A percentile compares a stretch with the other conserved stretches of the same genome.
These are phyloP conservation scores for Idaea straminata DNA, from an alignment of 2,888 invertebrate genomes.

Conservation along the genomic window DNA sequence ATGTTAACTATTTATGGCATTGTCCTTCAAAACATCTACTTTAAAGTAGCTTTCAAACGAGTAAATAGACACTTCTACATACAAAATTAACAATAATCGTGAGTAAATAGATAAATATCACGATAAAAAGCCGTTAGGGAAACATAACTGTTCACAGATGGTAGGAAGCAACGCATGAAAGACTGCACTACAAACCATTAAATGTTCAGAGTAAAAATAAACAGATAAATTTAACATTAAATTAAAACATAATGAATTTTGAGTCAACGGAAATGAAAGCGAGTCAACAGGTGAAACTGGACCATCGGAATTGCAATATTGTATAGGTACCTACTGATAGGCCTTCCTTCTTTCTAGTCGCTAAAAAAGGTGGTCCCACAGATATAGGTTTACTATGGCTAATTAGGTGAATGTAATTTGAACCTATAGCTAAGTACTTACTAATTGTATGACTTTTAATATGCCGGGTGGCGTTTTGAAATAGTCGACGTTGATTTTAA, in stretches of 20 bases:
- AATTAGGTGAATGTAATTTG: slow-evolving; percentile 4
- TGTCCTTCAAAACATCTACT: neutral
- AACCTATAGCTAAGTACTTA: slow-evolving; percentile 74
- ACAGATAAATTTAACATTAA: neutral
- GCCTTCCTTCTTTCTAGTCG: neutral
- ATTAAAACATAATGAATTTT: neutral
- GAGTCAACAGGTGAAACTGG: slow-evolving; percentile 1
- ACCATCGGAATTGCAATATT: neutral
- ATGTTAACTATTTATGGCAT: neutral
- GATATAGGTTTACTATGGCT: slow-evolving; percentile 4
- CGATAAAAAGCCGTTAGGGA: slow-evolving; percentile 23
- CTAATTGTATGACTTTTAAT: slow-evolving; percentile 89
- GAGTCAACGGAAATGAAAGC: neutral
- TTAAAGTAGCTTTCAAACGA: neutral
- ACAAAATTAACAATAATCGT: neutral
- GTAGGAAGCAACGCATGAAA: slow-evolving; percentile 18
- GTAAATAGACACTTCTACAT: neutral
- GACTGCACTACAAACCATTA: slow-evolving; percentile 3
- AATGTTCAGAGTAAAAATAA: neutral
- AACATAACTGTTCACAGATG: slow-evolving; percentile 25
- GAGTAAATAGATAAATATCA: slow-evolving; percentile 1
- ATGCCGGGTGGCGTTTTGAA: slow-evolving; percentile 90
- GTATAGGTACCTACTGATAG: neutral
- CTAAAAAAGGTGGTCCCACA: neutral
- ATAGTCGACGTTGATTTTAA: slow-evolving; percentile 88